These are phyloP conservation scores for Drosophila kuntzei DNA, from an alignment of 2,888 invertebrate species.

Conservation along the genomic window DNA sequence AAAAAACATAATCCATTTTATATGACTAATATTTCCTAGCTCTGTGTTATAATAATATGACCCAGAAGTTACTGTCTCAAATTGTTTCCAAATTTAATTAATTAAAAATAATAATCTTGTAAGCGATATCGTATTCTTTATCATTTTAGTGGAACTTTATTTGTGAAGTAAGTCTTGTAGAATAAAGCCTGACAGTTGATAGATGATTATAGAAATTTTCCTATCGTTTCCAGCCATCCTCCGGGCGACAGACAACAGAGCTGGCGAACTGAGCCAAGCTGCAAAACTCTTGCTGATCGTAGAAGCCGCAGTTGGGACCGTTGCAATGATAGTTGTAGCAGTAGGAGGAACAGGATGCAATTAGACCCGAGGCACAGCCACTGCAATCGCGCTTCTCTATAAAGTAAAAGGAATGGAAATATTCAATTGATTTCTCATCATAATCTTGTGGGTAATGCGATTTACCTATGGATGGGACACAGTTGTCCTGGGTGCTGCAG, in stretches of 20 bases:
- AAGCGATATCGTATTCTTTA: no score
- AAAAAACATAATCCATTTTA: no score
- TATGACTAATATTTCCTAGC: no score
- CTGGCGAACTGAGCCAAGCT: constrained; percentile 30
- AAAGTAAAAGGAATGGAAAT: neutral
- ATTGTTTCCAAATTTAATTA: no score
- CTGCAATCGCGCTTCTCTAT: constrained; percentile 69
- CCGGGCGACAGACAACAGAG: constrained; percentile 60
- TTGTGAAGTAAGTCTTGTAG: no score
- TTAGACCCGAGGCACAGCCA: constrained; percentile 57
- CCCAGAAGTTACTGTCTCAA: no score
- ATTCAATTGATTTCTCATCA: neutral
- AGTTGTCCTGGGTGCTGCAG: constrained; percentile 46
- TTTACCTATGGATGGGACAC: constrained; percentile 52
- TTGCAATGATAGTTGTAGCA: constrained; percentile 70
- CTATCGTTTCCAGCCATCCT: constrained; percentile 68
- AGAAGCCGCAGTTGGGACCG: constrained; percentile 60
- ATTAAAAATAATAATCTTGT: no score
- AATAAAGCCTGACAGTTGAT: no score
- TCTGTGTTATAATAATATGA: no score
- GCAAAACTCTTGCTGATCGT: constrained; percentile 74
- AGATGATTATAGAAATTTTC: neutral
- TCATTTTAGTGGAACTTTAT: no score
- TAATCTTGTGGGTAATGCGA: neutral
- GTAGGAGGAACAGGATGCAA: constrained; percentile 65